Conservation (phyloP, 2,113 vertebrate genomes). For the Pteruthius melanotis region DNA sequence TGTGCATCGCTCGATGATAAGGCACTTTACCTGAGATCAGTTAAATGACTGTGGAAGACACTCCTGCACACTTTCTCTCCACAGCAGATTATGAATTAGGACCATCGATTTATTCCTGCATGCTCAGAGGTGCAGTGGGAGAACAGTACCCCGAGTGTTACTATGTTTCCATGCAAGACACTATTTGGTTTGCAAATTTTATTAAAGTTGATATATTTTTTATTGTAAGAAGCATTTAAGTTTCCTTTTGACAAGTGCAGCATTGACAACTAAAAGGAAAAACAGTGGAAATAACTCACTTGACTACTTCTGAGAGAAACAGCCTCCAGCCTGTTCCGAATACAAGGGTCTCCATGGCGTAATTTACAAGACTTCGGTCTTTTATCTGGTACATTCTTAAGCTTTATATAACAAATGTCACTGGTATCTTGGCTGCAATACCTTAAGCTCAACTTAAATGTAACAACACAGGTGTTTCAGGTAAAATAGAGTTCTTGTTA, state of each 20-base stretch:
- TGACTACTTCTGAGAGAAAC: neutral
- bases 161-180: neutral
- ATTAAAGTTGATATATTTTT: neutral
- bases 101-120: neutral
- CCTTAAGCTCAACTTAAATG: neutral
- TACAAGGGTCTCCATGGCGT: accelerated
- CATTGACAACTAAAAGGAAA: neutral
- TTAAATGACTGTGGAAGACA: neutral
- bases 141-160: neutral
- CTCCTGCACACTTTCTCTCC: neutral
- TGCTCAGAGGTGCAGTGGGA: neutral
- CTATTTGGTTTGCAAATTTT: neutral
- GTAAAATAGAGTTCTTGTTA: neutral
- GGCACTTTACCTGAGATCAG: neutral
- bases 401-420: neutral
- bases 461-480: neutral
- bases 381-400: neutral
- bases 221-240: neutral
- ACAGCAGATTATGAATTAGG: neutral
- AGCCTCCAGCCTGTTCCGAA: neutral
- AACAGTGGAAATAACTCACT: neutral
- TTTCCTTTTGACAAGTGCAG: neutral
- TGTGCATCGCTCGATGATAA: accelerated
- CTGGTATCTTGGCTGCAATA: neutral
- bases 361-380: neutral